phyloP scores from a whole-genome alignment of 1,140 invertebrate genomes.

The Seison nebaliae region DNA sequence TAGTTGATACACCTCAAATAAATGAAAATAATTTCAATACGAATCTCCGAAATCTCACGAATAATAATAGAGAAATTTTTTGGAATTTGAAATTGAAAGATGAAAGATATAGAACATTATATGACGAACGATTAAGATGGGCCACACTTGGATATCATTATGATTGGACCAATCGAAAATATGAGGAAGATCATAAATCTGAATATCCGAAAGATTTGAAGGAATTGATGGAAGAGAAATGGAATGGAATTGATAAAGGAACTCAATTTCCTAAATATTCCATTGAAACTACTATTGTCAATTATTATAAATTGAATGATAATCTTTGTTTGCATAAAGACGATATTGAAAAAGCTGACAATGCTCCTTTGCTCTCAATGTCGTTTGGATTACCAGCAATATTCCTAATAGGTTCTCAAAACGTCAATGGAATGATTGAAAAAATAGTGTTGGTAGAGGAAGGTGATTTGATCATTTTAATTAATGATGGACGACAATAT shows the following conservation, averaged over 20 bases:
- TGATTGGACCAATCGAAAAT: constrained; percentile 39
- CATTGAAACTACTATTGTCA: constrained; percentile 73
- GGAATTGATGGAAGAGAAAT: neutral
- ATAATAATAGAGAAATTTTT: too few species aligned
- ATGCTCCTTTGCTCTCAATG: constrained; percentile 59
- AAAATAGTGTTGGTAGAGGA: constrained; percentile 42
- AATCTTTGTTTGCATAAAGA: constrained; percentile 64
- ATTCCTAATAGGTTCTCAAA: constrained; percentile 49
- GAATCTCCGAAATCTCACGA: too few species aligned
- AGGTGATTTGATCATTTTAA: constrained; percentile 57
- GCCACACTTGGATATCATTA: constrained; percentile 72
- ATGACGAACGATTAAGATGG: constrained; percentile 52
- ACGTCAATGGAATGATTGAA: constrained; percentile 36
- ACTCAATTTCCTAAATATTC: constrained; percentile 36
- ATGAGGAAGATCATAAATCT: neutral
- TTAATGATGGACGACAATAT: constrained; percentile 40
- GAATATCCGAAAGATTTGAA: neutral
- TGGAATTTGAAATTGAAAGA: too few species aligned
- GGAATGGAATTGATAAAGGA: constrained; percentile 33
- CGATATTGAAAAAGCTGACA: constrained; percentile 52
- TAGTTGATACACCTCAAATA: too few species aligned
- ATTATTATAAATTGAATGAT: constrained; percentile 68
- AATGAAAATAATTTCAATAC: too few species aligned
- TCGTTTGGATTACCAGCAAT: constrained; percentile 60
- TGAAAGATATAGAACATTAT: too few species aligned